Evolutionary conservation across 2,888 invertebrate genomes (phyloP).

Genomic region (Protodeltote pygarga): DNA sequence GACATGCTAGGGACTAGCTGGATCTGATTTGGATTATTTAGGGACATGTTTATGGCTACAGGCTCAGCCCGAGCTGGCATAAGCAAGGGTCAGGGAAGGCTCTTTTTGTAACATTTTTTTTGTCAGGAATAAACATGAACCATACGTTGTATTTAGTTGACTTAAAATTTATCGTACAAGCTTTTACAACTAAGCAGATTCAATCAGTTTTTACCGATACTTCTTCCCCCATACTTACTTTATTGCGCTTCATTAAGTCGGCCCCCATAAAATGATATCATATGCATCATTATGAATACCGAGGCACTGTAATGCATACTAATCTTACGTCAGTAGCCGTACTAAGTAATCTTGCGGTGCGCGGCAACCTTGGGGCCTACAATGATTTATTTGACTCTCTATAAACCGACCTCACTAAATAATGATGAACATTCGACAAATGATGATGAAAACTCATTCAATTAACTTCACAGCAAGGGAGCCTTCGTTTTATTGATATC

Average conservation of each 20-base stretch:
- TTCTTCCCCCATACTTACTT: constrained; percentile 25
- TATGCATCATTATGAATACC: constrained; percentile 62
- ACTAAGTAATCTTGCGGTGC: constrained; percentile 34
- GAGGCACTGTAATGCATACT: constrained; percentile 59
- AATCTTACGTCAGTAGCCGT: constrained; percentile 46
- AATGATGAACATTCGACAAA: constrained; percentile 32
- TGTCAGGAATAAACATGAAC: too few species aligned
- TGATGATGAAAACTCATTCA: constrained; percentile 24
- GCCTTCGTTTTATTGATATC: not conserved
- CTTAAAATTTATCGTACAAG: too few species aligned
- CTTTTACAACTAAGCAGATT: not conserved
- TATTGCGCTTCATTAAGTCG: constrained; percentile 49
- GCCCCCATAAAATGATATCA: constrained; percentile 61
- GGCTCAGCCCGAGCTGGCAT: too few species aligned
- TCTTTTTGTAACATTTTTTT: too few species aligned
- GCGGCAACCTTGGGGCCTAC: constrained; percentile 45
- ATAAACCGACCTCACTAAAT: constrained; percentile 48
- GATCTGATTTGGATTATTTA: too few species aligned
- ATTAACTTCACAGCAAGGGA: constrained; percentile 6
- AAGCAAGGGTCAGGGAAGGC: too few species aligned
- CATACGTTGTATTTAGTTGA: too few species aligned
- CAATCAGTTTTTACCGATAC: constrained; percentile 7
- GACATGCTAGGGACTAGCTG: too few species aligned
- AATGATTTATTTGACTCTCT: constrained; percentile 53
- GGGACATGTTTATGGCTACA: too few species aligned